Percentiles rank a stretch among this genome's conserved stretches.
Evolutionary conservation across 1,140 invertebrate genomes (phyloP).

Genomic region (Tetraneura akinire): DNA sequence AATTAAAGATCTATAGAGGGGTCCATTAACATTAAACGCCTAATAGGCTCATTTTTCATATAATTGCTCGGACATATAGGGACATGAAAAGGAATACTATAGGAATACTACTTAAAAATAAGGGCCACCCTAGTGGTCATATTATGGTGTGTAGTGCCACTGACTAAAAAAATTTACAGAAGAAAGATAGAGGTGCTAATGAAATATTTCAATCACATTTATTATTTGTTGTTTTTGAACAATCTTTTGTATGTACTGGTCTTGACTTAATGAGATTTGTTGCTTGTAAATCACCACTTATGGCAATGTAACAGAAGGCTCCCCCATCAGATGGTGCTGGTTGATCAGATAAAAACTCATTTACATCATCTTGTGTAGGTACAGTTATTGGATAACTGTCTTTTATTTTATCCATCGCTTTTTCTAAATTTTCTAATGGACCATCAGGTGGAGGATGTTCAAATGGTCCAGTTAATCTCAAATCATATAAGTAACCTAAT

Average conservation of each 20-base stretch:
- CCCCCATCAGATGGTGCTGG: conserved; percentile 60
- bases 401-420: conserved; percentile 36
- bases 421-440: conserved; percentile 27
- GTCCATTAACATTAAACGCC: too few species aligned
- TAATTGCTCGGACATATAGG: too few species aligned
- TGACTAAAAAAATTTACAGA: too few species aligned
- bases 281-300: conserved; percentile 59
- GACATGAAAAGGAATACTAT: too few species aligned
- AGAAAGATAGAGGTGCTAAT: too few species aligned
- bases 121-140: too few species aligned
- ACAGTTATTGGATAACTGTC: conserved; percentile 58
- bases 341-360: conserved; percentile 59
- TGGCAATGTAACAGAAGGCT: conserved; percentile 62
- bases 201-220: too few species aligned
- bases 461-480: conserved; percentile 46
- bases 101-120: too few species aligned
- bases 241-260: conserved; percentile 45
- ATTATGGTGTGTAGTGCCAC: too few species aligned
- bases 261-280: conserved; percentile 52
- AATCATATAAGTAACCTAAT: conserved; percentile 57
- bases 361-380: conserved; percentile 58
- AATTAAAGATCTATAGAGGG: too few species aligned
- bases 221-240: too few species aligned
- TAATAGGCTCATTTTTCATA: too few species aligned
- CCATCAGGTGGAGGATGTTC: conserved; percentile 33